A percentile compares a stretch with the other conserved stretches of the same genome.
Evolutionary conservation across 2,888 invertebrate genomes (phyloP).

Genomic region (Eupithecia tripunctaria): DNA sequence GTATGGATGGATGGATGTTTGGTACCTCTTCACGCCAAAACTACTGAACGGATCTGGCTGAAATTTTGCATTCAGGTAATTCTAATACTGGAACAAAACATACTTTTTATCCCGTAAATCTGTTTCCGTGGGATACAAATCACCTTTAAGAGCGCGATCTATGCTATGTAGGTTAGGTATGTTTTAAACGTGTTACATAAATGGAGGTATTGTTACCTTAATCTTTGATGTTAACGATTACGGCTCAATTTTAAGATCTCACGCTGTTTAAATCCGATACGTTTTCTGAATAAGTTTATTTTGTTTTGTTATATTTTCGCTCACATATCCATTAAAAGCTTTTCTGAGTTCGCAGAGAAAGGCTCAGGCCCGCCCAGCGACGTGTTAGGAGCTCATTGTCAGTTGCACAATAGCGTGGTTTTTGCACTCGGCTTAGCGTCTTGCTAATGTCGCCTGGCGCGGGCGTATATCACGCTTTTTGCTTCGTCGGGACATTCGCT

Average conservation of each 20-base stretch:
- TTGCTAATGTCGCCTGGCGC: constrained; percentile 27
- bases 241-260: neutral
- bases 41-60: no score
- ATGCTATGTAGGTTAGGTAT: neutral
- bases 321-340: constrained; percentile 30
- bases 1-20: no score
- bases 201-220: neutral
- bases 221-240: neutral
- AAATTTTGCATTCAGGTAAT: no score
- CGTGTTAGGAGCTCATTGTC: constrained; percentile 41
- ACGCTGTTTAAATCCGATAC: neutral
- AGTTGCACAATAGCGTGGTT: constrained; percentile 40
- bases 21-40: no score
- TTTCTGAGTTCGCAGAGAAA: constrained; percentile 17
- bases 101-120: no score
- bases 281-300: constrained; percentile 11
- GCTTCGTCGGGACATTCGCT: constrained; percentile 10
- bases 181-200: neutral
- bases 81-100: no score
- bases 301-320: constrained; percentile 15
- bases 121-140: no score
- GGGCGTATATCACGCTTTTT: constrained; percentile 33
- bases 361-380: constrained; percentile 28
- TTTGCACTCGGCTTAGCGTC: constrained; percentile 42
- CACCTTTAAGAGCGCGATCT: no score